Evolutionary conservation across 2,888 invertebrate species (phyloP).

Genomic region (Margaritifera margaritifera): DNA sequence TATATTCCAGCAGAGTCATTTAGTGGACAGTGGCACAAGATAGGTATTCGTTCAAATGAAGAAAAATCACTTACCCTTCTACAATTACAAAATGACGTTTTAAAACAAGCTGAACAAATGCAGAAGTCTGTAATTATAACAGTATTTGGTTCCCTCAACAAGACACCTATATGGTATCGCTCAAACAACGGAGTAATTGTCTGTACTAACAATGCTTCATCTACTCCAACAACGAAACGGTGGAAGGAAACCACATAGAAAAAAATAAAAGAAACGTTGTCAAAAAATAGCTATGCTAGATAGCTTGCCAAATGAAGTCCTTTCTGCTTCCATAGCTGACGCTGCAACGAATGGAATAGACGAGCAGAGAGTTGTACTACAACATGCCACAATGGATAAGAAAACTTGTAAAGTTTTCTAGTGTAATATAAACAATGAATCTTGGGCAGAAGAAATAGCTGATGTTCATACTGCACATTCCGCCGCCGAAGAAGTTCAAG

Average conservation of each 20-base stretch:
- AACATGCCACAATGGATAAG: too few species aligned
- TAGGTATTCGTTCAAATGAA: neutral
- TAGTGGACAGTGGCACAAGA: conserved; percentile 6
- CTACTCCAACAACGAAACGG: neutral
- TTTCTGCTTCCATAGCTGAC: neutral
- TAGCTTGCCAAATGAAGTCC: too few species aligned
- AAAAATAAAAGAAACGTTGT: neutral
- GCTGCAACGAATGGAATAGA: too few species aligned
- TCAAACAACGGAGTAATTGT: neutral
- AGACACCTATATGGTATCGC: neutral
- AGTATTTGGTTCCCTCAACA: neutral
- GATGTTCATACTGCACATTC: too few species aligned
- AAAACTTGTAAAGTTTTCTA: too few species aligned
- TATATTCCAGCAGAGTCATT: neutral
- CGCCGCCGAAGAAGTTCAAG: too few species aligned
- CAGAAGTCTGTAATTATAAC: neutral
- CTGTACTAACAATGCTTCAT: conserved; percentile 1
- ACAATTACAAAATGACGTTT: conserved; percentile 5
- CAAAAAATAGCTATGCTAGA: too few species aligned
- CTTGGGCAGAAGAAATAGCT: too few species aligned
- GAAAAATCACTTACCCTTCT: neutral
- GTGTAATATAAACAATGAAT: too few species aligned
- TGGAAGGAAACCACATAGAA: neutral
- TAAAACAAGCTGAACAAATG: conserved; percentile 2
- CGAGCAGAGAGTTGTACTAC: too few species aligned